phyloP scores from a whole-genome alignment of 2,888 invertebrate genomes.

The Noctuana brunneofusca region DNA sequence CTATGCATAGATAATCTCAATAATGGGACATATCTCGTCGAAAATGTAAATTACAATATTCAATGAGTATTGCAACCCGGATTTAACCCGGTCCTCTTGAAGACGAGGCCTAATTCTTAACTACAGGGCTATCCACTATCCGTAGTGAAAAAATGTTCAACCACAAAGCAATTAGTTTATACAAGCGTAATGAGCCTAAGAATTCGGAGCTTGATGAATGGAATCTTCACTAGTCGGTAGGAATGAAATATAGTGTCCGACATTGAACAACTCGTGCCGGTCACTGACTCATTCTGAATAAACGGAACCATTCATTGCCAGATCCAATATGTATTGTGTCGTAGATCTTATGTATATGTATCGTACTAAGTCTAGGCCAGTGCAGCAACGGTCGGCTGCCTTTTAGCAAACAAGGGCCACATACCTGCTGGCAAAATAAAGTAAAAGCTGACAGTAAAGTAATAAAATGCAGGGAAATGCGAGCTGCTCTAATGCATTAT shows the following conservation, averaged over 20 bases:
- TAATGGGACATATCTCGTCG: too few relatives aligned
- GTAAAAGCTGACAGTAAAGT: too few relatives aligned
- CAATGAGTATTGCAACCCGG: too few relatives aligned
- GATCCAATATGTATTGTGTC: slow-evolving; percentile 6
- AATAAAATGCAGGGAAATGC: too few relatives aligned
- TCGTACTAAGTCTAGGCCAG: slow-evolving; percentile 1
- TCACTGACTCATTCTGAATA: slow-evolving; percentile 23
- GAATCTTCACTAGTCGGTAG: slow-evolving; percentile 14
- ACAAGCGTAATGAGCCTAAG: slow-evolving; percentile 20
- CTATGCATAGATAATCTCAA: too few relatives aligned
- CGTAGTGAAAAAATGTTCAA: background rate
- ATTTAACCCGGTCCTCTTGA: too few relatives aligned
- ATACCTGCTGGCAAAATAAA: too few relatives aligned
- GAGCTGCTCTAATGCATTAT: too few relatives aligned
- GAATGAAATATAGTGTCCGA: slow-evolving; percentile 28
- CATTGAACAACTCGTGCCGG: slow-evolving; percentile 12
- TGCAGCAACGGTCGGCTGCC: background rate
- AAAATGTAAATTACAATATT: too few relatives aligned
- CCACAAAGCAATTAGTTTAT: slow-evolving; percentile 11
- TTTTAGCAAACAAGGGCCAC: too few relatives aligned
- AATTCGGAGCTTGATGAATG: slow-evolving; percentile 26
- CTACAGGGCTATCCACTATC: too few relatives aligned
- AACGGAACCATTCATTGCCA: slow-evolving; percentile 18
- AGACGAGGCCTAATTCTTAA: too few relatives aligned
- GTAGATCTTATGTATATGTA: background rate